Evolutionary conservation across 2,113 vertebrate genomes (phyloP), one percentile per base, ranked within the genome.

Genomic region (Tachysurus vachellii): DNA sequence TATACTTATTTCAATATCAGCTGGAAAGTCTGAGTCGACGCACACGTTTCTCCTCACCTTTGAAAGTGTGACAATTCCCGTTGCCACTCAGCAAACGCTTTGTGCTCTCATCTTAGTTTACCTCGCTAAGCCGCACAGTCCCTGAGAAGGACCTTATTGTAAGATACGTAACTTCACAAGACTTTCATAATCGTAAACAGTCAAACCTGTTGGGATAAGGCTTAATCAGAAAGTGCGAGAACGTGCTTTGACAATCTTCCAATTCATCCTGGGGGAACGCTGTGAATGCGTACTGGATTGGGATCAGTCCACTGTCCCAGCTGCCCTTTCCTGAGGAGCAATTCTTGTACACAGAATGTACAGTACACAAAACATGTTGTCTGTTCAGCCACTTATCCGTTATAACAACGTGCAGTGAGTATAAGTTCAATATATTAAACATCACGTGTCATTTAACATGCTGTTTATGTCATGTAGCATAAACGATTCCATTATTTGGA

Each of bases 161-260:
- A 77, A 6, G 8, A 76, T 26, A 28, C 54, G n/a, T 21, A 79
- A 85, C 50, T 56, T 21, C 47, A 80, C 66, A 56, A 56, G 16
- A 80, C 56, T 79, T 56, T 28, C 21, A 21, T 86, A 86, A 56
- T 80, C 44, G 26, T 86, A 80, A 86, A 66, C 26, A 66, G 47
- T n/a, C 73, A 86, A 23, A 23, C 59, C 7, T 17, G 44, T 53
- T 2, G 2, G 47, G 28, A 66, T 42, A 14, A 66, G 61, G 75
- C n/a, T n/a, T 50, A 11, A 57, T 44, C 50, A n/a, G 57, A 21
- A 44, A 44, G 82, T 13, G 66, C 28, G 66, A 14, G 56, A 61
- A 26, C 7, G 12, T 50, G 5, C 54, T 79, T 76, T 53, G 56
- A 84, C 50, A 71, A 42, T 23, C 36, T 70, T 50, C 83, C 19